Percentiles rank a stretch among this genome's conserved stretches.
Evolutionary conservation across 2,113 vertebrate species (phyloP).

Genomic region (Prinia subflava): DNA sequence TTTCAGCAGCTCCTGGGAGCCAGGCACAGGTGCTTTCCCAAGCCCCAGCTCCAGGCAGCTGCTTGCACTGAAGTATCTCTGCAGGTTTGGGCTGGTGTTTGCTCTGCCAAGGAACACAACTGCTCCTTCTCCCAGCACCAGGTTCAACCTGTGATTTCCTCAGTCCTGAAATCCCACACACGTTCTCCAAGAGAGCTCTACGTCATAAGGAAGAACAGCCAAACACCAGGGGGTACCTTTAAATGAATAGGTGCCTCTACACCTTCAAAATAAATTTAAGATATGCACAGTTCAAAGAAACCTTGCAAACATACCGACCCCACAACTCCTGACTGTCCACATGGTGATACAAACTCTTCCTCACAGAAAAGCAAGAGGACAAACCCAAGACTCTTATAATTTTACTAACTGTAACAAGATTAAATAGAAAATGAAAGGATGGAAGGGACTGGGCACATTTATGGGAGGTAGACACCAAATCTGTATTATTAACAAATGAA

Average conservation of each 20-base stretch:
- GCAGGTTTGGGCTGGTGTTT: background rate
- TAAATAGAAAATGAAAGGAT: background rate
- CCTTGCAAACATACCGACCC: background rate
- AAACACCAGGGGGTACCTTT: background rate
- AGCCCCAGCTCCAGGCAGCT: background rate
- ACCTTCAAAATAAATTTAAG: background rate
- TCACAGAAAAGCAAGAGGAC: background rate
- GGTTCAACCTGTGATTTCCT: background rate
- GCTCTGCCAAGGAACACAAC: background rate
- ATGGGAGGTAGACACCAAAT: background rate
- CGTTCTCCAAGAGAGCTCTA: background rate
- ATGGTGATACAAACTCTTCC: background rate
- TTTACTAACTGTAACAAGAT: background rate
- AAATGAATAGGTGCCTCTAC: background rate
- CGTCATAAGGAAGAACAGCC: background rate
- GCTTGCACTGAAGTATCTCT: background rate
- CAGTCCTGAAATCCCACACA: background rate
- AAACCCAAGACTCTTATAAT: background rate
- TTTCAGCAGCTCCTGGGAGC: background rate
- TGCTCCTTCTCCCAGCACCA: background rate
- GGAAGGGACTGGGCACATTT: background rate
- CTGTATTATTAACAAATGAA: background rate
- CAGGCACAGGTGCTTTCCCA: background rate
- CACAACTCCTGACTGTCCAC: background rate
- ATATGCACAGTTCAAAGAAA: background rate